These are phyloP conservation scores for Bovichtus diacanthus DNA, from an alignment of 2,797 vertebrate species.

Conservation along the genomic window DNA sequence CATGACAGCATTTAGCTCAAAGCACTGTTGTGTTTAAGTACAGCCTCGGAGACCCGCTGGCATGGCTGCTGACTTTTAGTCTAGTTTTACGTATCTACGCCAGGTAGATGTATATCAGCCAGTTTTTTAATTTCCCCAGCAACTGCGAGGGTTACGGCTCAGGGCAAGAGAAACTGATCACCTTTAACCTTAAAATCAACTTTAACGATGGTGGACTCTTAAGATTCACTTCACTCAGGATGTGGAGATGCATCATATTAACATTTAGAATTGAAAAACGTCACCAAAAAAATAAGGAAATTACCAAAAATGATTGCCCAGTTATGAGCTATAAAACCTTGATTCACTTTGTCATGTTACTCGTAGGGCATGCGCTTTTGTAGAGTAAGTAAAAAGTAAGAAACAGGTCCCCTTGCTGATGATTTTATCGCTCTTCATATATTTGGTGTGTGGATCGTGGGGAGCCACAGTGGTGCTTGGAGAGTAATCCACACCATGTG, in stretches of 20 bases:
- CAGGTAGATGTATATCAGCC: background rate
- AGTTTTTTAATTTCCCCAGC: slow-evolving; percentile 3
- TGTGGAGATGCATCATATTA: background rate
- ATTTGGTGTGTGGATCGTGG: slow-evolving; percentile 28
- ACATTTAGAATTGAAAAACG: slow-evolving; percentile 10
- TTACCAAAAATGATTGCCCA: background rate
- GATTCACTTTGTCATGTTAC: background rate
- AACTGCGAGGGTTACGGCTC: background rate
- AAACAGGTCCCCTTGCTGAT: background rate
- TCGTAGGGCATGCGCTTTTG: background rate
- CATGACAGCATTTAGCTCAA: background rate
- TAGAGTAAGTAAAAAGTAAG: background rate
- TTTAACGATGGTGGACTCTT: background rate
- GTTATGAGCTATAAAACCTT: background rate
- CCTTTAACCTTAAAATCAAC: slow-evolving; percentile 1
- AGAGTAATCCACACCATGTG: slow-evolving; percentile 72
- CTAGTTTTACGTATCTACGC: background rate
- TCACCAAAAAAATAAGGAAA: background rate
- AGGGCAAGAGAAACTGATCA: background rate
- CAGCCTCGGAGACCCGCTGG: background rate
- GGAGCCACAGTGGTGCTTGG: slow-evolving; percentile 40
- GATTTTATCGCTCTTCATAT: slow-evolving; percentile 1
- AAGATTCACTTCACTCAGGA: slow-evolving; percentile 14
- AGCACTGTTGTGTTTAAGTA: background rate
- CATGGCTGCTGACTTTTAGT: background rate